A percentile compares a stretch with the other conserved stretches of the same genome.
phyloP scores from a whole-genome alignment of 2,113 vertebrate species.

The Picathartes gymnocephalus region DNA sequence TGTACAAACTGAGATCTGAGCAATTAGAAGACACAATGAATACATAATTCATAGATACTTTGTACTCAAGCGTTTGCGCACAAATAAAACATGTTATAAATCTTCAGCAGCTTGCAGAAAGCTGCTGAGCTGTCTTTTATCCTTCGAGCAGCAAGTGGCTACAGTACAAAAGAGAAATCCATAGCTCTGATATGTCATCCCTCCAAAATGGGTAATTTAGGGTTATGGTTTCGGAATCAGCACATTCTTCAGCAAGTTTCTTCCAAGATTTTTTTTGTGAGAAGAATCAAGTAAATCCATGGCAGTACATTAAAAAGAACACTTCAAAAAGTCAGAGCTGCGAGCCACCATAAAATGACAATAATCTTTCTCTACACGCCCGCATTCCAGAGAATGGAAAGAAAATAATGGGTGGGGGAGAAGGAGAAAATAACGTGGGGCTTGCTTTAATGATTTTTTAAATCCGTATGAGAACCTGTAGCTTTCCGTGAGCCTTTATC shows the following conservation, averaged over 20 bases:
- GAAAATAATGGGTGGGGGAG: not conserved
- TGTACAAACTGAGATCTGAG: not conserved
- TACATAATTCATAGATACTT: not conserved
- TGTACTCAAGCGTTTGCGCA: slow-evolving; percentile 4
- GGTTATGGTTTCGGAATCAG: slow-evolving; percentile 61
- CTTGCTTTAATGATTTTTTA: not conserved
- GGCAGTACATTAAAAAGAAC: not conserved
- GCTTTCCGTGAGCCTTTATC: not conserved
- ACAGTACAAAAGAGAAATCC: not conserved
- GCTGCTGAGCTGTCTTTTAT: slow-evolving; percentile 34
- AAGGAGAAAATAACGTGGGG: not conserved
- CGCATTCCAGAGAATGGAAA: not conserved
- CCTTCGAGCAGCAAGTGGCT: slow-evolving; percentile 38
- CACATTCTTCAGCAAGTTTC: slow-evolving; percentile 49
- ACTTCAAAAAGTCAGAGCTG: not conserved
- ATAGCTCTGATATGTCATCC: slow-evolving; percentile 38
- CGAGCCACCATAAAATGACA: not conserved
- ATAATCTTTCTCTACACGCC: not conserved
- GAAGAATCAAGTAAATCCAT: not conserved
- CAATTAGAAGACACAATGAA: not conserved
- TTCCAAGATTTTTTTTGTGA: not conserved
- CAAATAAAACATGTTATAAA: slow-evolving; percentile 4
- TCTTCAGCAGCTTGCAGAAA: not conserved
- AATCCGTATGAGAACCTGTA: not conserved
- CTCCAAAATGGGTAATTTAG: slow-evolving; percentile 46